Evolutionary conservation across 37 sponge, comb jelly and placozoan species (phyloP).

Genomic region (Haliclona indistincta): DNA sequence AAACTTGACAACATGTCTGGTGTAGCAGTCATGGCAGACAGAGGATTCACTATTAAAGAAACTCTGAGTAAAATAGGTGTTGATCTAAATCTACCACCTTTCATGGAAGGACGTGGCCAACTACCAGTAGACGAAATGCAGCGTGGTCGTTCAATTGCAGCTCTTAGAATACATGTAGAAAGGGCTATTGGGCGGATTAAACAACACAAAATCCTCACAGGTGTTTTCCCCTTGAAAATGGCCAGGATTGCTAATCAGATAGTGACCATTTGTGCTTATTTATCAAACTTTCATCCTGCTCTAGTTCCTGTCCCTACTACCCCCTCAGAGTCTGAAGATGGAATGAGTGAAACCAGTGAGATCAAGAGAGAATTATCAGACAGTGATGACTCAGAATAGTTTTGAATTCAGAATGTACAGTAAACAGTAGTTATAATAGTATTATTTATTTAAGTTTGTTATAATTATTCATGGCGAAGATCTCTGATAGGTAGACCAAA

Average conservation of each 20-base stretch:
- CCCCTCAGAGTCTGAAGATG: constrained; percentile 11
- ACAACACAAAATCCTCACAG: constrained; percentile 32
- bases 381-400: no score
- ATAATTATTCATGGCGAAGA: constrained; percentile 13
- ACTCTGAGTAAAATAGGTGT: constrained; percentile 24
- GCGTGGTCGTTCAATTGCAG: constrained; percentile 37
- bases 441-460: no score
- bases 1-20: constrained; percentile 34
- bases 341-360: no score
- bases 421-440: no score
- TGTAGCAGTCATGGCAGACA: constrained; percentile 55
- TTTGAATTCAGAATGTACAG: no score
- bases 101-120: constrained; percentile 47
- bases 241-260: constrained; percentile 53
- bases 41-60: constrained; percentile 67
- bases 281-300: constrained; percentile 64
- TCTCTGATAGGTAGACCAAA: constrained; percentile 44
- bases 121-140: constrained; percentile 44
- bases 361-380: no score
- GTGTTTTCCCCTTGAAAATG: constrained; percentile 37
- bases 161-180: constrained; percentile 69
- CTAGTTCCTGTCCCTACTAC: constrained; percentile 28
- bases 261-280: constrained; percentile 48
- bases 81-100: constrained; percentile 64
- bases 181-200: constrained; percentile 55